Evolutionary conservation across 2,113 vertebrate species (phyloP), one percentile per base, ranked within the genome.

Genomic region (Phyllostomus discolor): DNA sequence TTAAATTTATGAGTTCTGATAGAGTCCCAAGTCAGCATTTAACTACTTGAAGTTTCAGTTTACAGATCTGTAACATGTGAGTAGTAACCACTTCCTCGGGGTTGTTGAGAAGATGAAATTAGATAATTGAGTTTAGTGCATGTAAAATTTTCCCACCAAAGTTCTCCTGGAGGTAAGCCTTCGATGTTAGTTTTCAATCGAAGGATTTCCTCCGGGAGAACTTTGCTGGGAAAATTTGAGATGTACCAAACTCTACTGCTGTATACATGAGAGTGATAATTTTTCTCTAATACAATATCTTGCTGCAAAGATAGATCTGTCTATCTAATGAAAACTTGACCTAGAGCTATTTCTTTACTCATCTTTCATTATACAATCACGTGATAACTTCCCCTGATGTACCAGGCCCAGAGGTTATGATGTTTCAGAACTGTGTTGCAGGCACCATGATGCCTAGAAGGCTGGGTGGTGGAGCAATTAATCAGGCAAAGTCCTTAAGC

Each of bases 101-200:
- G 20, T 86, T 73, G 19, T 64, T 57, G 88, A 96, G 82, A 96
- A 88, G 81, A 94, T 41, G 70, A 94, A 98, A 95, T 95, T 94
- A 92, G 83, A 95, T 95, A 94, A 98, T 83, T 93, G 69, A 96
- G 26, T 88, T 97, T 41, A 82, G 80, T n/a, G 10, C 41, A 80
- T 86, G 33, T 66, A 52, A 95, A 75, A 67, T 73, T 95, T 96
- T 97, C 87, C 90, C 94, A 95, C 48, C 76, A 69, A 90, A 64
- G 24, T 95, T 95, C 22, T 62, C 83, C 87, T 84, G 57, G 83
- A 92, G 70, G 83, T 69, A 59, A 95, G 15, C 52, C 66, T 64
- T 73, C 73, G 11, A 90, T 62, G 52, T 64, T 85, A 95, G 78
- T 75, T 86, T 94, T 95, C 33, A 67, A 17, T 73, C 52, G 22